phyloP scores from a whole-genome alignment of 2,797 vertebrate species.

The Hoplostethus atlanticus region DNA sequence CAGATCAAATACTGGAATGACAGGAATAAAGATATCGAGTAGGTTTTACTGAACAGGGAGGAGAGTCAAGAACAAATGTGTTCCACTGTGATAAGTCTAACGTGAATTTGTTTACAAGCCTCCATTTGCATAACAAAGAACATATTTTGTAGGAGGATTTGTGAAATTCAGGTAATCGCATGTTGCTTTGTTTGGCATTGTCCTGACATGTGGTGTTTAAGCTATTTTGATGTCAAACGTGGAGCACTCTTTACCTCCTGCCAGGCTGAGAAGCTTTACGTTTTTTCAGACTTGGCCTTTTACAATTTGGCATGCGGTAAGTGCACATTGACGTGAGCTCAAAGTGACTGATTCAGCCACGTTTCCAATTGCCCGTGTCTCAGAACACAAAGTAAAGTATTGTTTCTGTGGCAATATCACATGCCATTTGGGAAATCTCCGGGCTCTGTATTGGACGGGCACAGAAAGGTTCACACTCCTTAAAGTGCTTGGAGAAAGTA shows the following conservation, averaged over 20 bases:
- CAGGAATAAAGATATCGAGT: slow-evolving; percentile 45
- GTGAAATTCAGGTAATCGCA: slow-evolving; percentile 47
- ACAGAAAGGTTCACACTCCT: slow-evolving; percentile 47
- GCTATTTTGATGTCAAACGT: slow-evolving; percentile 36
- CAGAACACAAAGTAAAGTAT: slow-evolving; percentile 59
- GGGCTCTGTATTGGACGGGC: slow-evolving; percentile 44
- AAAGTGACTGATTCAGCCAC: slow-evolving; percentile 53
- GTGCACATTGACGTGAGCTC: slow-evolving; percentile 33
- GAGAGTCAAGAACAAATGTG: slow-evolving; percentile 72
- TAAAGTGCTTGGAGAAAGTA: slow-evolving; percentile 47
- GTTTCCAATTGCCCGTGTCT: slow-evolving; percentile 40
- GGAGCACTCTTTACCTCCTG: slow-evolving; percentile 38
- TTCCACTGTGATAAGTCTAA: slow-evolving; percentile 64
- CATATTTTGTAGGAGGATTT: slow-evolving; percentile 38
- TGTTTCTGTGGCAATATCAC: slow-evolving; percentile 44
- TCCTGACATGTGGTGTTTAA: slow-evolving; percentile 32
- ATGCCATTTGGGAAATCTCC: slow-evolving; percentile 69
- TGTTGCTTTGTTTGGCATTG: slow-evolving; percentile 45
- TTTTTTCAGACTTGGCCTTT: slow-evolving; percentile 50
- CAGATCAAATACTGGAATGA: slow-evolving; percentile 68
- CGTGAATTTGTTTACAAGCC: slow-evolving; percentile 57
- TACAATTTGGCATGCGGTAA: slow-evolving; percentile 19
- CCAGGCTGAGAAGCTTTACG: slow-evolving; percentile 35
- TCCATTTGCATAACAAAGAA: slow-evolving; percentile 78
- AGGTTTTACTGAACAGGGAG: slow-evolving; percentile 52